These are phyloP conservation scores for Ypsolopha sequella DNA, from an alignment of 2,888 invertebrate genomes.

Conservation along the genomic window DNA sequence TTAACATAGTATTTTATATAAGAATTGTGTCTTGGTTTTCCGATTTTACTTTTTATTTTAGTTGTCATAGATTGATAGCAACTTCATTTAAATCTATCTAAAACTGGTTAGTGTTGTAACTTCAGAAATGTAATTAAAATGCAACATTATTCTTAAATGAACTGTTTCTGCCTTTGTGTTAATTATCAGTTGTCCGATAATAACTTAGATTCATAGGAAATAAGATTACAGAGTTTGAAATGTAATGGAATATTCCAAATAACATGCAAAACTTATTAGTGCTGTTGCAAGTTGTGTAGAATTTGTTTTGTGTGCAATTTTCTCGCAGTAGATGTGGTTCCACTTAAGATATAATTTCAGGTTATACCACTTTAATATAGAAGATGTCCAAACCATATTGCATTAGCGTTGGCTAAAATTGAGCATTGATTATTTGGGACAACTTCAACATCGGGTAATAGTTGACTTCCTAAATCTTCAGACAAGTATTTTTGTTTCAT, in stretches of 20 bases:
- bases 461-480: constrained; percentile 24
- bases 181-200: no score
- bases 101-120: no score
- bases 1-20: constrained; percentile 23
- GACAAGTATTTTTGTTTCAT: neutral
- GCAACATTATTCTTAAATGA: no score
- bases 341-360: constrained; percentile 33
- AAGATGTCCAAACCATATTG: constrained; percentile 38
- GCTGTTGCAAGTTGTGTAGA: neutral
- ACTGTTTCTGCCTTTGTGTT: no score
- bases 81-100: no score
- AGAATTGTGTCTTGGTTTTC: constrained; percentile 14
- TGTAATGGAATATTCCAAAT: neutral
- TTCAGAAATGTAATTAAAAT: no score
- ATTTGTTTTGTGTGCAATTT: neutral
- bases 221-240: neutral
- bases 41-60: constrained; percentile 9
- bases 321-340: neutral
- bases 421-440: constrained; percentile 43
- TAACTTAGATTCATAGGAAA: neutral
- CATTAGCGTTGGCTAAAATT: constrained; percentile 38
- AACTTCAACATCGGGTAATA: constrained; percentile 39
- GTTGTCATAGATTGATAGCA: no score
- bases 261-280: neutral
- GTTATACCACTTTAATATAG: constrained; percentile 37